Evolutionary conservation across 2,797 vertebrate genomes (phyloP).

Genomic region (Hirundo rustica): DNA sequence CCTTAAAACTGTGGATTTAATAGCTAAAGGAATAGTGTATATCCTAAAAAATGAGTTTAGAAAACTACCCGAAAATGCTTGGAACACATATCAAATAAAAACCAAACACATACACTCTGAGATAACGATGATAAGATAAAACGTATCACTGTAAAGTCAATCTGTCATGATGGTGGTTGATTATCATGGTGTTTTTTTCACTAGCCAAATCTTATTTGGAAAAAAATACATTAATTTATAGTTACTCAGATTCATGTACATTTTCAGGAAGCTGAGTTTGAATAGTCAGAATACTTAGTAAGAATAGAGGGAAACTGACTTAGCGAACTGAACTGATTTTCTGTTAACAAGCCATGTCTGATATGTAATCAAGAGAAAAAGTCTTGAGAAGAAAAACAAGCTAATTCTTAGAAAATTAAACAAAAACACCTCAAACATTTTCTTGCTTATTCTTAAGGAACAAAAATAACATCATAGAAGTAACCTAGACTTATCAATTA

Average conservation of each 20-base stretch:
- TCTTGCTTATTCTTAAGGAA: neutral
- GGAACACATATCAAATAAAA: neutral
- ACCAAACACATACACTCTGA: neutral
- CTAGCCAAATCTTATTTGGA: neutral
- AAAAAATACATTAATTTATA: neutral
- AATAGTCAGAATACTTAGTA: constrained; percentile 23
- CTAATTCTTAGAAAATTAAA: neutral
- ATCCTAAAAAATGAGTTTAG: neutral
- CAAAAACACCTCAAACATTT: accelerated
- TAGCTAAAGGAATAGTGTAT: neutral
- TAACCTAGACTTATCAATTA: neutral
- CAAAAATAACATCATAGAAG: neutral
- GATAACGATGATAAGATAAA: neutral
- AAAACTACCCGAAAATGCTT: neutral
- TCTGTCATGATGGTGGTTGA: neutral
- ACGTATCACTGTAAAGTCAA: neutral
- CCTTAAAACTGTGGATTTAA: neutral
- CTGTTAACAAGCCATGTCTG: neutral
- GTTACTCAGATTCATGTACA: neutral
- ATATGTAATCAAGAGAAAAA: neutral
- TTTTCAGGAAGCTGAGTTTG: constrained; percentile 15
- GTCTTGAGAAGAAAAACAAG: neutral
- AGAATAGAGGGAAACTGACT: neutral
- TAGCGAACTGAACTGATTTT: neutral
- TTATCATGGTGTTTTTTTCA: neutral